A percentile compares a stretch with the other conserved stretches of the same genome.
phyloP scores from a whole-genome alignment of 1,140 invertebrate species.

The Drosophila santomea region DNA sequence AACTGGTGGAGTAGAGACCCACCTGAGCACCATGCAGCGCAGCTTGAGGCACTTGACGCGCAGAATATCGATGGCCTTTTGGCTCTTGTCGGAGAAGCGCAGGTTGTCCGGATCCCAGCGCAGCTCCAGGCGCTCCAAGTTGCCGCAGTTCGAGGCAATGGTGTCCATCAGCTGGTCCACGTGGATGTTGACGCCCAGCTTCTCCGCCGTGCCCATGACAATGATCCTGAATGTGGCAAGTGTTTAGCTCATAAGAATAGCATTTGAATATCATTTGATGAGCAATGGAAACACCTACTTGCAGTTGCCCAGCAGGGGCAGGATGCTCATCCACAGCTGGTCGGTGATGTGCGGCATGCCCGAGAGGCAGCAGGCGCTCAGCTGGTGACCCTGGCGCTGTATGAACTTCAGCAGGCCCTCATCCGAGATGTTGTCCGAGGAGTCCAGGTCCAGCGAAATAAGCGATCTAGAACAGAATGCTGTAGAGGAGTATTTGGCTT shows the following conservation, averaged over 20 bases:
- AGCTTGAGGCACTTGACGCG: conserved; percentile 95
- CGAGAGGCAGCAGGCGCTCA: conserved; percentile 94
- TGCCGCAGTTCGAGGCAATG: conserved; percentile 96
- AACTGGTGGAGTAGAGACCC: conserved; percentile 41
- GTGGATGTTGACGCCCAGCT: conserved; percentile 97
- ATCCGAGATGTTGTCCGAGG: conserved; percentile 97
- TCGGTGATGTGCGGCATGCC: conserved; percentile 99
- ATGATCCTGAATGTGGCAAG: conserved; percentile 91
- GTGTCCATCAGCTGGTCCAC: conserved; percentile 99
- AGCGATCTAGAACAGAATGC: conserved; percentile 85
- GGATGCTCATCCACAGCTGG: conserved; percentile 96
- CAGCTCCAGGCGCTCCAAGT: conserved; percentile 96
- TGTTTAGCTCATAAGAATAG: neutral
- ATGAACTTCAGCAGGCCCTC: conserved; percentile 96
- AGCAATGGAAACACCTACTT: conserved; percentile 87
- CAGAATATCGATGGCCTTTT: conserved; percentile 96
- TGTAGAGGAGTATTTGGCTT: neutral
- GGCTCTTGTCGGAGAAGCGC: conserved; percentile 99
- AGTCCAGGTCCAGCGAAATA: conserved; percentile 95
- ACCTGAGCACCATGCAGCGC: conserved; percentile 93
- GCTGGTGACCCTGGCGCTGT: conserved; percentile 93
- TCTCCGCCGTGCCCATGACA: conserved; percentile 98
- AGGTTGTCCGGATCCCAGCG: conserved; percentile 99
- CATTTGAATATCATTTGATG: neutral
- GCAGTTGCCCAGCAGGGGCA: conserved; percentile 95